Percentiles rank a stretch among this genome's conserved stretches.
phyloP scores from a whole-genome alignment of 1,140 invertebrate species.

The Dendroctonus valens region DNA sequence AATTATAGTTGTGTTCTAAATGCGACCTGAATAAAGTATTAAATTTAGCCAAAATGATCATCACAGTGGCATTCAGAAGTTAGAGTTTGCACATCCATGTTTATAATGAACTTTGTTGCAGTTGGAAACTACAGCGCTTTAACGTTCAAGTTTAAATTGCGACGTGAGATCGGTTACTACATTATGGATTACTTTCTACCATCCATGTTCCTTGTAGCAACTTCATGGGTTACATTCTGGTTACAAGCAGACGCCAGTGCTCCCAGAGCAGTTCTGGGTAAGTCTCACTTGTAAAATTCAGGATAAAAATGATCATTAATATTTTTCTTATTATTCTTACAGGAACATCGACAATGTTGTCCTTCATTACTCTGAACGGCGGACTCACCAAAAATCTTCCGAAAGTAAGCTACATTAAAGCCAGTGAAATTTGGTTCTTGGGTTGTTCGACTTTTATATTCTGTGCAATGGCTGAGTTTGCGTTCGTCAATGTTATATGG shows the following conservation, averaged over 20 bases:
- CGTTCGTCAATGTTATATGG: conserved; percentile 88
- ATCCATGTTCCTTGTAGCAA: conserved; percentile 82
- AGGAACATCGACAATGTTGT: conserved; percentile 82
- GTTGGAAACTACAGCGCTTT: conserved; percentile 80
- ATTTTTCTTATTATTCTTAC: conserved; percentile 19
- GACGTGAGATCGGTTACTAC: conserved; percentile 82
- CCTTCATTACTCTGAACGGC: conserved; percentile 81
- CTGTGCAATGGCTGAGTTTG: conserved; percentile 82
- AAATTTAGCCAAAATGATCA: too few species aligned
- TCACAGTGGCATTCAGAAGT: too few species aligned
- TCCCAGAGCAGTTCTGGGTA: conserved; percentile 72
- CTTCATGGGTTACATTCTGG: conserved; percentile 92
- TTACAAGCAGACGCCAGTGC: conserved; percentile 82
- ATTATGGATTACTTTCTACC: conserved; percentile 89
- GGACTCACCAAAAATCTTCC: conserved; percentile 80
- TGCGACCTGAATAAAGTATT: too few species aligned
- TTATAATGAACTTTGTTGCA: conserved; percentile 51
- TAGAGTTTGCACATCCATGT: too few species aligned
- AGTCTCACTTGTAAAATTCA: conserved; percentile 7
- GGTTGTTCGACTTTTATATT: conserved; percentile 83
- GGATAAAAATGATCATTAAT: background rate
- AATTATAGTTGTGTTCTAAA: too few species aligned
- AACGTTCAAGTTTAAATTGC: conserved; percentile 73
- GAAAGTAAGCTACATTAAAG: conserved; percentile 89
- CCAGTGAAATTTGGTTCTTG: conserved; percentile 87